phyloP scores from a whole-genome alignment of 1,140 invertebrate species.

The Calliphora vicina region DNA sequence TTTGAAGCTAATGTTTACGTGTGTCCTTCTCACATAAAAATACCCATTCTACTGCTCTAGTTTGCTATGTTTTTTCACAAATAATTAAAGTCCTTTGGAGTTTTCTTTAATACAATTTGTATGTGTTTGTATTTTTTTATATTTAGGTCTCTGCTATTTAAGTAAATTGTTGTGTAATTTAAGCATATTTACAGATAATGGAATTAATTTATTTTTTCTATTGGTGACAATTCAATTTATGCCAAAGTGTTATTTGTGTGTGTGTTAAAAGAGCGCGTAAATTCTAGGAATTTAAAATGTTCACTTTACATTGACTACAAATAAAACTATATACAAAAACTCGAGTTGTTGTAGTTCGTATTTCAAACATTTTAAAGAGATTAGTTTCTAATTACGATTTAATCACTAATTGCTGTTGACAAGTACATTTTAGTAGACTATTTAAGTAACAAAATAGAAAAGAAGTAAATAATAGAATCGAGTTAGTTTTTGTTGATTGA shows the following conservation, averaged over 20 bases:
- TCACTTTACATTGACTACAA: not conserved
- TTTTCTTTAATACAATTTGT: not conserved
- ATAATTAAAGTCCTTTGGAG: not conserved
- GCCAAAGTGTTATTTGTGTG: not conserved
- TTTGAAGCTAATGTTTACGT: not conserved
- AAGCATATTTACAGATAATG: not conserved
- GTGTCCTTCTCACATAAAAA: not conserved
- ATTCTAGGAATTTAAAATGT: not conserved
- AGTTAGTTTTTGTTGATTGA: not conserved
- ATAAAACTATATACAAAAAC: not conserved
- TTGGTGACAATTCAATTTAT: not conserved
- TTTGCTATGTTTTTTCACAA: not conserved
- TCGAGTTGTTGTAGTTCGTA: not conserved
- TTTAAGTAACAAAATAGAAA: not conserved
- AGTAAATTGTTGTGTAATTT: constrained; percentile 5
- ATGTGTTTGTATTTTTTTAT: not conserved
- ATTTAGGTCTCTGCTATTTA: not conserved
- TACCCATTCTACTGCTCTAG: not conserved
- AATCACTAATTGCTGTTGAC: constrained; percentile 13
- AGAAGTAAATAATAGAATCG: not conserved
- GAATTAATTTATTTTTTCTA: not conserved
- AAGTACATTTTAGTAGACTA: not conserved
- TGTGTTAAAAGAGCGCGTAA: not conserved
- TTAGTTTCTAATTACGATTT: constrained; percentile 17
- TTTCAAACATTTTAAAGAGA: constrained; percentile 4